phyloP scores from a whole-genome alignment of 2,888 invertebrate species.

The Aelia acuminata region DNA sequence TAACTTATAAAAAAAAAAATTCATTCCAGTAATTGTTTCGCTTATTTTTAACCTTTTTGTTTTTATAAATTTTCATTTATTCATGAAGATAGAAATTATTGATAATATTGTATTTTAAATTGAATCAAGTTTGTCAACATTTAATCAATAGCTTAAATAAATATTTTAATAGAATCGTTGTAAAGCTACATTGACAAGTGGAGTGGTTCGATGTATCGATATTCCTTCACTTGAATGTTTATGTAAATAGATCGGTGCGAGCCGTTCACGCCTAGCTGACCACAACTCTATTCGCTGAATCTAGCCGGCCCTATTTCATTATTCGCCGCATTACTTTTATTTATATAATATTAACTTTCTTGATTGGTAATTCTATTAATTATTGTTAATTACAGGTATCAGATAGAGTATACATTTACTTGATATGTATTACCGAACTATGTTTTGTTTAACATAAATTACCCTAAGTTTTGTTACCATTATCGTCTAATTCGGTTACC shows the following conservation, averaged over 20 bases:
- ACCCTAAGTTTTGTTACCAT: neutral
- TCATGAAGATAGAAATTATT: too few relatives aligned
- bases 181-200: neutral
- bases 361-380: neutral
- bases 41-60: too few relatives aligned
- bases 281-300: slow-evolving; percentile 13
- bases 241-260: slow-evolving; percentile 40
- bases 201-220: neutral
- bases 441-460: neutral
- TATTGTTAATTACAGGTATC: too few relatives aligned
- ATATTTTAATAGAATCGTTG: neutral
- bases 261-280: neutral
- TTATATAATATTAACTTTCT: neutral
- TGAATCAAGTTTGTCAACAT: neutral
- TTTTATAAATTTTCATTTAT: too few relatives aligned
- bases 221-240: slow-evolving; percentile 5
- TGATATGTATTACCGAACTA: too few relatives aligned
- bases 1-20: too few relatives aligned
- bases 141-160: neutral
- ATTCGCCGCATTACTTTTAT: neutral
- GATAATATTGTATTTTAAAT: neutral
- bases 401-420: neutral
- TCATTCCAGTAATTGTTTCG: too few relatives aligned
- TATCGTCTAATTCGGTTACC: too few relatives aligned
- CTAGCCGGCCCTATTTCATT: neutral